Conservation (phyloP, 1,140 invertebrate genomes). For the Reticulitermes speratus region DNA sequence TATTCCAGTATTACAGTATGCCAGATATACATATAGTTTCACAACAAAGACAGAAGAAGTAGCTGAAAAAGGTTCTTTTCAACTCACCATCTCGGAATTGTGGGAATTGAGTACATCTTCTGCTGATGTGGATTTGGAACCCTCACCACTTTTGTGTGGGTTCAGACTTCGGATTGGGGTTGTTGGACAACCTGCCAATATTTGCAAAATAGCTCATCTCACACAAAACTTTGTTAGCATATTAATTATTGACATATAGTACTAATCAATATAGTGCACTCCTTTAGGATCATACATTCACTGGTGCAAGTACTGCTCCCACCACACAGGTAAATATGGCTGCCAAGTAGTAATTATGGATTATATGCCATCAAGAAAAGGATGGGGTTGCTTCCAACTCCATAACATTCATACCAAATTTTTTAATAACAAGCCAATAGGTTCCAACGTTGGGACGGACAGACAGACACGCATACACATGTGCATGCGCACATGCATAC, state of each 20-base stretch:
- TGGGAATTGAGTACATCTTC: conserved; percentile 37
- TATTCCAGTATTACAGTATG: neutral
- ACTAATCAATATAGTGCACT: neutral
- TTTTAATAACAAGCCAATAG: too few species aligned
- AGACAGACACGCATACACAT: too few species aligned
- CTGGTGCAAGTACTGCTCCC: too few species aligned
- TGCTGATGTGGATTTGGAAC: conserved; percentile 35
- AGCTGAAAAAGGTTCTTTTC: neutral
- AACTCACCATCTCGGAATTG: conserved; percentile 43
- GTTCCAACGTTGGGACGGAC: too few species aligned
- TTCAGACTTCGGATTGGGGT: conserved; percentile 44
- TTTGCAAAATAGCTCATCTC: neutral
- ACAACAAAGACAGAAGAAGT: neutral
- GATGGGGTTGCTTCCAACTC: too few species aligned
- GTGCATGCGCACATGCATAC: too few species aligned
- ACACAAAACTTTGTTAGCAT: neutral
- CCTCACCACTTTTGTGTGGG: conserved; percentile 37
- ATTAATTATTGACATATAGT: neutral
- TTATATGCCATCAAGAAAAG: too few species aligned
- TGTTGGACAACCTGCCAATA: conserved; percentile 42
- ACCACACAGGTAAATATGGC: too few species aligned
- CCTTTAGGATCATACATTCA: neutral
- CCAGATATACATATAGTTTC: neutral
- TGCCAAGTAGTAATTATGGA: too few species aligned
- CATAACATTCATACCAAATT: too few species aligned